Percentiles rank a stretch among this genome's conserved stretches.
Conservation (phyloP, 2,797 vertebrate genomes). For the Sebastes cheni region DNA sequence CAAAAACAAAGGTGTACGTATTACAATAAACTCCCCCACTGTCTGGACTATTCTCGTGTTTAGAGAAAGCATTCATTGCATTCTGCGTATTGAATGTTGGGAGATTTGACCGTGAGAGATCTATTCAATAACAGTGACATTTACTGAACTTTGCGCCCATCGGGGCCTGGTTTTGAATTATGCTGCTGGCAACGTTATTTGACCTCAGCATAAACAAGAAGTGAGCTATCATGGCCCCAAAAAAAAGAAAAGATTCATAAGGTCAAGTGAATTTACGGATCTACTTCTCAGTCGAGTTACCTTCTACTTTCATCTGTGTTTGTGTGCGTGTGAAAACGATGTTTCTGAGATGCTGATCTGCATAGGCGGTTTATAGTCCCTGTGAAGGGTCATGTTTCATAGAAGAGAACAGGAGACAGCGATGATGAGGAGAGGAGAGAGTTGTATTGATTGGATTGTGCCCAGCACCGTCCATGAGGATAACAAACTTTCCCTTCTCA, state of each 20-base stretch:
- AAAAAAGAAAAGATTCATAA: constrained; percentile 11
- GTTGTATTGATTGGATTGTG: constrained; percentile 66
- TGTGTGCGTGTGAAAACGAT: constrained; percentile 4
- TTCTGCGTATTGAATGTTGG: constrained; percentile 21
- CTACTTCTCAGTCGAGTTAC: background rate
- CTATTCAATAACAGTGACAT: constrained; percentile 68
- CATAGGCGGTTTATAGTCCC: constrained; percentile 36
- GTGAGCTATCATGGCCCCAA: constrained; percentile 9
- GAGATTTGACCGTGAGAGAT: constrained; percentile 67
- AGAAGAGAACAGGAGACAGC: constrained; percentile 41
- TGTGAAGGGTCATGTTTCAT: constrained; percentile 60
- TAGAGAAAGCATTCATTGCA: constrained; percentile 2
- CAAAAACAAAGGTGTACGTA: background rate
- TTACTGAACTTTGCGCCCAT: constrained; percentile 71
- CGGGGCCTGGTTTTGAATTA: constrained; percentile 76
- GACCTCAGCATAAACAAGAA: constrained; percentile 69
- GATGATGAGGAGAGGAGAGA: constrained; percentile 31
- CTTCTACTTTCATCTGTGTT: background rate
- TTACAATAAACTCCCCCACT: background rate
- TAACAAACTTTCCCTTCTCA: constrained; percentile 55
- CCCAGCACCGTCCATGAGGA: constrained; percentile 37
- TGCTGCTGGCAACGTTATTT: constrained; percentile 76
- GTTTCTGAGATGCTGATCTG: constrained; percentile 36
- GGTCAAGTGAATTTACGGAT: constrained; percentile 18
- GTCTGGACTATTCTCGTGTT: background rate